phyloP scores from a whole-genome alignment of 2,797 vertebrate genomes.

The Sternarchorhynchus goeldii region DNA sequence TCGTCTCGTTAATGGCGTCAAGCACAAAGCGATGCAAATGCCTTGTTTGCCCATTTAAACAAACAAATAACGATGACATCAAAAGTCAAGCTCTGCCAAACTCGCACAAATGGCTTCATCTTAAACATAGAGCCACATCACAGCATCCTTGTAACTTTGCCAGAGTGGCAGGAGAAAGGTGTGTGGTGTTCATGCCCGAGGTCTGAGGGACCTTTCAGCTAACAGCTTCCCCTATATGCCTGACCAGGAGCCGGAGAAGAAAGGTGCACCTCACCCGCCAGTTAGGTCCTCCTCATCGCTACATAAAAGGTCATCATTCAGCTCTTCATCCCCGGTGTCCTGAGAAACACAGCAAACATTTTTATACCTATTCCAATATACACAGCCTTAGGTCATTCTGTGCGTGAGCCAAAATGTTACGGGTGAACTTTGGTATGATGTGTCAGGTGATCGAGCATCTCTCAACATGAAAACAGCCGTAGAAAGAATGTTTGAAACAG shows the following conservation, averaged over 20 bases:
- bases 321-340: constrained; percentile 83
- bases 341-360: constrained; percentile 51
- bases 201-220: constrained; percentile 46
- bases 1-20: no score
- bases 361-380: not conserved
- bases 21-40: no score
- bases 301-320: constrained; percentile 85
- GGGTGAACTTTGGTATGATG: no score
- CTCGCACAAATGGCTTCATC: constrained; percentile 27
- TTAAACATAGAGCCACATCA: constrained; percentile 44
- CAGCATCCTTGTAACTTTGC: constrained; percentile 49
- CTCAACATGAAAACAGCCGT: not conserved
- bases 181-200: constrained; percentile 46
- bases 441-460: not conserved
- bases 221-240: constrained; percentile 38
- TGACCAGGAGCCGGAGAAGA: constrained; percentile 47
- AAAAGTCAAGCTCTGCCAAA: not conserved
- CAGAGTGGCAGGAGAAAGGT: constrained; percentile 43
- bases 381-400: not conserved
- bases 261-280: constrained; percentile 67
- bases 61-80: not conserved
- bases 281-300: constrained; percentile 79
- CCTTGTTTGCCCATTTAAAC: not conserved
- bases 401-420: no score
- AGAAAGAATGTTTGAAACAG: no score